Base-by-base conservation (phyloP, 2,888 invertebrate species). In the Zhengitettix transpicula region DNA sequence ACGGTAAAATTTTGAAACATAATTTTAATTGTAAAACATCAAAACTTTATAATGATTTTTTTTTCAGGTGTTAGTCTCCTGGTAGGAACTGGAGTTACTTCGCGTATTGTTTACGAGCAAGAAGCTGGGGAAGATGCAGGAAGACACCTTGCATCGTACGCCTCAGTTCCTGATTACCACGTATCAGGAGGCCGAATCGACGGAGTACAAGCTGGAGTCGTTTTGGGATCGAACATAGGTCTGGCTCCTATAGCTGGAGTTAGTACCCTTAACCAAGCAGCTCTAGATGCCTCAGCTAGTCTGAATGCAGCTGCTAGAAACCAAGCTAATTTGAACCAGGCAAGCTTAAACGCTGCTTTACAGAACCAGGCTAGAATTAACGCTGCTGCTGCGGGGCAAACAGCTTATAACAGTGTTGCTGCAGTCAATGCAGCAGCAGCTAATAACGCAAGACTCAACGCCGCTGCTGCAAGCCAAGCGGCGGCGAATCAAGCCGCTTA, bases 121-220 rank as follows among this genome's bases (percentile, higher is more conserved):
- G 28, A 28, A 28, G 47, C 47, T 47, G 47, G n/a, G 5, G 14
- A 14, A n/a, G 47, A 47, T 12, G 47, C 47, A 14, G 70, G 72
- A 12, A 58, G 67, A 17, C 62, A 66, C 58, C 66, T 69, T 57
- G 69, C 70, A 10, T 65, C 67, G 7, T 70, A 69, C 40, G 69
- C 69, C 7, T 64, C 67, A 1, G 61, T 70, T 56, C 69, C 73
- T 1, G 72, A 71, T 57, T 67, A 68, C 10, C 64, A 70, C 10
- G 65, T 71, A 7, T 65, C 70, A 28, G 72, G 70, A n/a, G 68
- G 69, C 28, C 65, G 69, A 56, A 68, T 67, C 40, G 65, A 65
- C 11, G 65, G 66, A 51, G 62, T 63, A 52, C 65, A 65, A 0
- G 14, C 12, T n/a, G 68, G 68, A 40, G 65, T 66, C 42, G 65